These are phyloP conservation scores for Aphelinus atriplicis DNA, from an alignment of 1,140 invertebrate species.

Conservation along the genomic window DNA sequence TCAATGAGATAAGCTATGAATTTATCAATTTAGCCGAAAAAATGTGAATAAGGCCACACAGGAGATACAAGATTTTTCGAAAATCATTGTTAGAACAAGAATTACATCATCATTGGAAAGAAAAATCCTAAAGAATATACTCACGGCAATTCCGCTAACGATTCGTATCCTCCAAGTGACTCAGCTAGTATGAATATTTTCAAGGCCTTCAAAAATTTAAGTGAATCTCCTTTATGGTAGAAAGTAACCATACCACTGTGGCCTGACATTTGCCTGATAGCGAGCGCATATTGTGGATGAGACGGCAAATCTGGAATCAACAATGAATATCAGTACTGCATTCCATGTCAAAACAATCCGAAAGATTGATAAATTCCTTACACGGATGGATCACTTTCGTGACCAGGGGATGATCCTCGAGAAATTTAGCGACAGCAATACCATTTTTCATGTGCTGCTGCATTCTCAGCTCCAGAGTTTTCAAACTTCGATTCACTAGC, in stretches of 20 bases:
- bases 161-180: slow-evolving; percentile 96
- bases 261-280: slow-evolving; percentile 85
- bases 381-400: slow-evolving; percentile 87
- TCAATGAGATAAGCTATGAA: too few species aligned
- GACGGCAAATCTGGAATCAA: slow-evolving; percentile 77
- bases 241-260: slow-evolving; percentile 94
- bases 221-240: slow-evolving; percentile 84
- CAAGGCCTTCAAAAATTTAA: slow-evolving; percentile 80
- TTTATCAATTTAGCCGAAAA: too few species aligned
- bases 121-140: slow-evolving; percentile 55
- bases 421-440: slow-evolving; percentile 79
- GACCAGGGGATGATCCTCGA: slow-evolving; percentile 82
- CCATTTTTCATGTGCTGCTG: slow-evolving; percentile 84
- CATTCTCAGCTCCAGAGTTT: slow-evolving; percentile 94
- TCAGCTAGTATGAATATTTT: slow-evolving; percentile 92
- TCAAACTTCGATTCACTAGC: slow-evolving; percentile 92
- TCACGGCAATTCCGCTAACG: slow-evolving; percentile 87
- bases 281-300: slow-evolving; percentile 90
- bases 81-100: too few species aligned
- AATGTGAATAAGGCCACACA: too few species aligned
- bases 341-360: not conserved
- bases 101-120: not conserved
- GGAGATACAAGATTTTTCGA: too few species aligned
- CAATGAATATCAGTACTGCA: not conserved
- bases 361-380: slow-evolving; percentile 53